A percentile compares a stretch with the other conserved stretches of the same genome.
Evolutionary conservation across 2,113 vertebrate species (phyloP).

Genomic region (Aegotheles bennettii): DNA sequence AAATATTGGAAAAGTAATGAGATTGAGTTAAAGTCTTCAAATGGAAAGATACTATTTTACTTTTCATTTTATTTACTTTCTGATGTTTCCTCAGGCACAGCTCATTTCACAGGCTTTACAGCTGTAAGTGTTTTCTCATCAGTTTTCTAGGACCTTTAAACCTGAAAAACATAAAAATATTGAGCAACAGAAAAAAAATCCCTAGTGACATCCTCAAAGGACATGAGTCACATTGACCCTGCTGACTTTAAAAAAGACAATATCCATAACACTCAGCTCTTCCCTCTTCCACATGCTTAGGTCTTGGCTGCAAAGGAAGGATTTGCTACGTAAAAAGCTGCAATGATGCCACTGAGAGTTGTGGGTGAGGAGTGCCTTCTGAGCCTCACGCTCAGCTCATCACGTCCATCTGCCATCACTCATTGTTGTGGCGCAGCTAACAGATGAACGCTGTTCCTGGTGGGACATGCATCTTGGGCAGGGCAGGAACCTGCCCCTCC

Average conservation of each 20-base stretch:
- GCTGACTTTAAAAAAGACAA: background rate
- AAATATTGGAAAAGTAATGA: background rate
- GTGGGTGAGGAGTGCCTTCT: background rate
- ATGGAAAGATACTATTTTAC: background rate
- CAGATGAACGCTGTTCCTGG: no score
- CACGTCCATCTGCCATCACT: accelerated
- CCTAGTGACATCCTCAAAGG: background rate
- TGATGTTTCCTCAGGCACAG: background rate
- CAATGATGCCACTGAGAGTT: background rate
- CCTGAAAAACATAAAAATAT: background rate
- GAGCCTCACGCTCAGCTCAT: background rate
- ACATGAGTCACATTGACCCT: background rate
- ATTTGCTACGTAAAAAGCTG: background rate
- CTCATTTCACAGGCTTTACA: background rate
- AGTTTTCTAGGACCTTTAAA: background rate
- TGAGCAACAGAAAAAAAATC: background rate
- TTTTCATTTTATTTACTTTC: background rate
- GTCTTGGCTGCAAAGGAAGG: background rate
- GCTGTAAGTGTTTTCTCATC: background rate
- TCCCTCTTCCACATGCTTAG: background rate
- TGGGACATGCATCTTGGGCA: background rate
- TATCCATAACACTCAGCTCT: background rate
- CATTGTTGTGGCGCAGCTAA: background rate
- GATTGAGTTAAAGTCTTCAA: background rate
- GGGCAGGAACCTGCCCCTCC: background rate